These are phyloP conservation scores for Doryteuthis pealeii DNA, from an alignment of 1,140 invertebrate species.

Conservation along the genomic window DNA sequence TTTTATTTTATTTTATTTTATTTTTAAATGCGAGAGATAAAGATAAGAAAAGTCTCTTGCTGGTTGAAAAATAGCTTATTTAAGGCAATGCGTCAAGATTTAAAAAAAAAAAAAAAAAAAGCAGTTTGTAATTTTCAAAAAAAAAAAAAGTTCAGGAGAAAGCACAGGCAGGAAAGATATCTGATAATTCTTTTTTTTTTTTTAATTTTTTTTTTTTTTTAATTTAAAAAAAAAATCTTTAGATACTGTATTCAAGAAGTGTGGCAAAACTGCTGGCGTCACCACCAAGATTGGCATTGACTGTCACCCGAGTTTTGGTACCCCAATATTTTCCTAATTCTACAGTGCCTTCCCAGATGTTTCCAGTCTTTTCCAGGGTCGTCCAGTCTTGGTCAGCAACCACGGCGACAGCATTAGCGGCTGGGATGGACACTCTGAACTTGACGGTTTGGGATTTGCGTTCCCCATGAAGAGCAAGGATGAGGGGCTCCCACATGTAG, in stretches of 20 bases:
- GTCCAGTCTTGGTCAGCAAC: constrained; percentile 56
- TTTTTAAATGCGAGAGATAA: too few species aligned
- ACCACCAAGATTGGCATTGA: constrained; percentile 57
- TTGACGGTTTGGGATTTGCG: constrained; percentile 27
- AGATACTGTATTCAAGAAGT: constrained; percentile 53
- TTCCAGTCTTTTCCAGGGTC: constrained; percentile 47
- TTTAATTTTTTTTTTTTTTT: too few species aligned
- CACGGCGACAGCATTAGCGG: constrained; percentile 52
- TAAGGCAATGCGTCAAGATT: too few species aligned
- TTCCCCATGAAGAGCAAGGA: constrained; percentile 32
- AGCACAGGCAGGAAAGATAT: too few species aligned
- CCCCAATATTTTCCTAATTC: constrained; percentile 37
- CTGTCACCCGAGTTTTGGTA: constrained; percentile 40
- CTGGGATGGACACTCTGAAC: constrained; percentile 52
- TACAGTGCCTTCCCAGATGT: constrained; percentile 49
- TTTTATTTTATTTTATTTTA: too few species aligned
- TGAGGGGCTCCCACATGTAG: constrained; percentile 52
- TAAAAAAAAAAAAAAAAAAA: too few species aligned
- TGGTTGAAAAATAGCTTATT: too few species aligned
- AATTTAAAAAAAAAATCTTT: constrained; percentile 8
- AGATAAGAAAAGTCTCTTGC: too few species aligned
- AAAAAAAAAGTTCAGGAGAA: too few species aligned
- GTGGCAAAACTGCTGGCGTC: constrained; percentile 55
- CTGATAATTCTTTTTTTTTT: too few species aligned
- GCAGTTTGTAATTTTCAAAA: too few species aligned